These are phyloP conservation scores for Tadarida brasiliensis DNA, from an alignment of 2,797 vertebrate species.

Conservation along the genomic window DNA sequence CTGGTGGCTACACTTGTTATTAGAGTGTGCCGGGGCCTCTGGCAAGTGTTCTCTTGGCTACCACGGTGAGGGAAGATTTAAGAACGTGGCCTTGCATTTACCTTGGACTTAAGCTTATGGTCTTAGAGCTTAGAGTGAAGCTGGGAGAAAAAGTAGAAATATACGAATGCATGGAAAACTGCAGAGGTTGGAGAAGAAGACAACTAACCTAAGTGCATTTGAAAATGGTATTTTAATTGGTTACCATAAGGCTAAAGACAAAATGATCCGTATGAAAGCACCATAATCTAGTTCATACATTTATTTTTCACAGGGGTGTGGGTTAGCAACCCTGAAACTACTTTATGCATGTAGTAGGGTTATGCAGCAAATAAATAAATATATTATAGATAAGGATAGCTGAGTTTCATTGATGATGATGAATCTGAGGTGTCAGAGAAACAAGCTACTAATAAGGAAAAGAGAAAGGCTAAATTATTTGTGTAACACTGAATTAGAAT, in stretches of 20 bases:
- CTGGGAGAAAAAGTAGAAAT: neutral
- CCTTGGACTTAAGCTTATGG: neutral
- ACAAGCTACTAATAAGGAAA: neutral
- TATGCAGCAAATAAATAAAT: neutral
- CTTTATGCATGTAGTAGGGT: neutral
- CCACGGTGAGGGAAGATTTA: neutral
- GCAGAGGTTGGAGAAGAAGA: neutral
- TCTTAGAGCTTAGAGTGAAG: neutral
- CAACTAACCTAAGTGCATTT: neutral
- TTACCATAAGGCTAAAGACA: neutral
- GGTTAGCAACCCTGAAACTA: neutral
- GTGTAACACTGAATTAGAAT: neutral
- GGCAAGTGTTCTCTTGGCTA: too few relatives aligned
- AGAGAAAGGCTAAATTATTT: neutral
- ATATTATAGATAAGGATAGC: neutral
- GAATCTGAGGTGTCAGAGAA: neutral
- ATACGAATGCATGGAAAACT: neutral
- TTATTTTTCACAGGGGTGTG: neutral
- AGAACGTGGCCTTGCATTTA: neutral
- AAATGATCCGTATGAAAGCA: neutral
- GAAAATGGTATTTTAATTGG: neutral
- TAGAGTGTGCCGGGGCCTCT: neutral
- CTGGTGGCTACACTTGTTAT: neutral
- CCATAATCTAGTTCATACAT: neutral
- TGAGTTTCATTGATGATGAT: neutral